phyloP scores from a whole-genome alignment of 2,113 vertebrate genomes.

The Bungarus multicinctus region DNA sequence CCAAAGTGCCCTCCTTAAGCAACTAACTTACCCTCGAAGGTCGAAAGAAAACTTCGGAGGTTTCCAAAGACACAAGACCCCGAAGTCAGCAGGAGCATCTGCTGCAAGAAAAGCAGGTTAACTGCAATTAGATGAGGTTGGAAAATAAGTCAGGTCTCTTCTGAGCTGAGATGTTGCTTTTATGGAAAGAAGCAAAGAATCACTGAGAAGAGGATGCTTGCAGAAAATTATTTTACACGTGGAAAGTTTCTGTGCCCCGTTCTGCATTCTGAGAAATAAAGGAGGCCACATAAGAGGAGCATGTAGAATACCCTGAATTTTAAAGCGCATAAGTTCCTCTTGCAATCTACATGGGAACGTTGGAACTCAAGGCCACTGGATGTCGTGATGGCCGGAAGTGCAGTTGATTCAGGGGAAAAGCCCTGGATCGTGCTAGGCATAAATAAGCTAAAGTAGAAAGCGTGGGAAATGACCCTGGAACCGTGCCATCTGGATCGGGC shows the following conservation, averaged over 20 bases:
- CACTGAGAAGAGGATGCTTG: not conserved
- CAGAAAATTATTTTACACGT: not conserved
- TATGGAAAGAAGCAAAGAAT: not conserved
- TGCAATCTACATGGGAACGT: not conserved
- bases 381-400: not conserved
- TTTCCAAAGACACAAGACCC: not conserved
- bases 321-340: not conserved
- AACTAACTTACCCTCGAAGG: not conserved
- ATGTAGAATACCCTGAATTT: too few species aligned
- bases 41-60: not conserved
- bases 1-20: not conserved
- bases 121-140: not conserved
- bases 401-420: not conserved
- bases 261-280: not conserved
- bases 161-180: not conserved
- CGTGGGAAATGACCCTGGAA: too few species aligned
- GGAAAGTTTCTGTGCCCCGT: not conserved
- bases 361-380: not conserved
- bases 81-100: not conserved
- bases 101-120: not conserved
- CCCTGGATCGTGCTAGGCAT: too few species aligned
- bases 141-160: not conserved
- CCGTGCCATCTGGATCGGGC: too few species aligned
- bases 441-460: too few species aligned
- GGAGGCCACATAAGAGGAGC: not conserved